Conservation (phyloP, 2,888 invertebrate species). For the Synanthedon vespiformis region DNA sequence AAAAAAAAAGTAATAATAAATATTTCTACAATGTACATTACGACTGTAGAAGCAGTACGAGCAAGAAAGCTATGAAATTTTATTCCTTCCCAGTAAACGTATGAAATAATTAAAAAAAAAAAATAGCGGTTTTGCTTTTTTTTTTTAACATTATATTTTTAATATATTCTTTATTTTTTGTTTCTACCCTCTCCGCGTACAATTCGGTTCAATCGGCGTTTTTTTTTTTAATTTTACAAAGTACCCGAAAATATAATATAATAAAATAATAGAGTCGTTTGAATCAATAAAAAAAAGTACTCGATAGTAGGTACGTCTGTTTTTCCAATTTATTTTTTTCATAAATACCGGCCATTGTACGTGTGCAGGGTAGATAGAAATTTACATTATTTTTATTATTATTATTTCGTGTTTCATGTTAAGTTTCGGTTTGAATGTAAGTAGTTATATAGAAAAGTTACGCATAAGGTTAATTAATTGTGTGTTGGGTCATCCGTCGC, state of each 20-base stretch:
- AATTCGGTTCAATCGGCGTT: no score
- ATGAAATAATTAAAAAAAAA: conserved; percentile 33
- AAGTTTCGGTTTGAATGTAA: conserved; percentile 54
- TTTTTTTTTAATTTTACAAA: no score
- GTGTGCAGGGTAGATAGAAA: conserved; percentile 19
- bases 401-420: conserved; percentile 31
- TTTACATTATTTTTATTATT: conserved; percentile 25
- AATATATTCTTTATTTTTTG: no score
- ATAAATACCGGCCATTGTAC: no score
- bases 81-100: conserved; percentile 40
- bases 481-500: conserved; percentile 25
- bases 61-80: conserved; percentile 30
- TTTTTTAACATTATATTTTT: conserved; percentile 27
- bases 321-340: no score
- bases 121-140: conserved; percentile 53
- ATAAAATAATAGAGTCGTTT: no score
- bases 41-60: conserved; percentile 13
- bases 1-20: conserved; percentile 16
- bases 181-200: no score
- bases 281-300: no score
- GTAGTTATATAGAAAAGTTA: conserved; percentile 50
- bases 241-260: no score
- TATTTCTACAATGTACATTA: conserved; percentile 13
- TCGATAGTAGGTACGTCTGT: no score
- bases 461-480: conserved; percentile 31